Conservation (phyloP, 2,113 vertebrate genomes). For the Nesogale talazaci region DNA sequence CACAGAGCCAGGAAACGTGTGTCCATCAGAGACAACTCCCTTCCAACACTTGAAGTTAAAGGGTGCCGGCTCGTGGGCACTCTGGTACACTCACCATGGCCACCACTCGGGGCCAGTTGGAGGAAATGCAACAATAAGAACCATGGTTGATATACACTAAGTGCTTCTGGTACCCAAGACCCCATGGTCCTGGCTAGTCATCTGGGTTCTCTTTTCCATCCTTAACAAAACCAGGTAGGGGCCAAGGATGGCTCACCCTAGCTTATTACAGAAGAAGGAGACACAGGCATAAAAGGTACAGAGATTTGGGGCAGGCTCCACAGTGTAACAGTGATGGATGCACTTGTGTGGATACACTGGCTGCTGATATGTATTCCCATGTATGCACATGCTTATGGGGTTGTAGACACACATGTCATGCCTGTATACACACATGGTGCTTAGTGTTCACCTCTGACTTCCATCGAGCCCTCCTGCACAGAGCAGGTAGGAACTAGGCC, state of each 20-base stretch:
- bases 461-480: background rate
- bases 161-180: background rate
- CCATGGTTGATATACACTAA: too few relatives aligned
- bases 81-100: too few relatives aligned
- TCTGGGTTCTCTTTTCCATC: too few relatives aligned
- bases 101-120: too few relatives aligned
- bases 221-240: background rate
- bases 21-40: too few relatives aligned
- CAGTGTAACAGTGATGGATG: background rate
- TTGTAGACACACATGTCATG: rapidly evolving
- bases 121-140: too few relatives aligned
- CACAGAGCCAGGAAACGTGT: too few relatives aligned
- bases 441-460: background rate
- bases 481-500: background rate
- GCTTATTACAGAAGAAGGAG: background rate
- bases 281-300: background rate
- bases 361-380: background rate
- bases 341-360: rapidly evolving
- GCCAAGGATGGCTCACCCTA: background rate
- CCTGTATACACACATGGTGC: background rate
- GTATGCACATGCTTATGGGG: background rate
- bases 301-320: background rate
- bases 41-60: too few relatives aligned
- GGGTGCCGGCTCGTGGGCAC: too few relatives aligned
- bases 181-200: background rate